Evolutionary conservation across 2,888 invertebrate genomes (phyloP), one percentile per base, ranked within the genome.

Genomic region (Proisotoma minuta): DNA sequence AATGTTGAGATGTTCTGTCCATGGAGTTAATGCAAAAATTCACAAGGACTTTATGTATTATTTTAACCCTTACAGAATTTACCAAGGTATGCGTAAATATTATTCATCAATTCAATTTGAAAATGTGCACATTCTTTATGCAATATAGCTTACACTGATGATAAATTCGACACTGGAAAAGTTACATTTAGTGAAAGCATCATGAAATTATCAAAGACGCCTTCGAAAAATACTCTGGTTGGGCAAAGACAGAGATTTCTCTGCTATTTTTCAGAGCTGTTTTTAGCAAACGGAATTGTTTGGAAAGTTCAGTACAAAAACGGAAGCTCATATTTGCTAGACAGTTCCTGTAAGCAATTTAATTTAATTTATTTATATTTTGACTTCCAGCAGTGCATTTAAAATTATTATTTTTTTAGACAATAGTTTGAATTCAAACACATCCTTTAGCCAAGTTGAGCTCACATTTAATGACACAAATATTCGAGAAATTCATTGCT

Each of bases 181-280:
- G 68, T 68, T 1, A 22, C 56, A n/a, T 22, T 50, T 5, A 68
- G 68, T 49, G 68, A 68, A n/a, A 62, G 62, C 0, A 68, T 68
- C 15, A 68, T 68, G 68, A 68, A 66, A 58, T 57, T 68, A 51
- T 66, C 63, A n/a, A 68, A 68, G 54, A 68, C 68, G 10, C 68
- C 68, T 3, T 62, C 68, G 18, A 65, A 62, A 28, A 68, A 68
- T 23, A 60, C 63, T 1, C 34, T 68, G 2, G 60, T 68, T 39
- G 68, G 68, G 5, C 65, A 68, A 47, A 63, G 61, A 24, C 61
- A 66, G 1, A 40, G 68, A 52, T 68, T 68, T 51, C 57, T 68
- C 15, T 68, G 68, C 34, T 68, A 68, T 47, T 68, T 58, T 48
- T 65, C 68, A 0, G 68, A 68, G 51, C 57, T 63, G 26, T 68